Base-by-base conservation (phyloP, 2,888 invertebrate species). In the Lagria hirta region DNA sequence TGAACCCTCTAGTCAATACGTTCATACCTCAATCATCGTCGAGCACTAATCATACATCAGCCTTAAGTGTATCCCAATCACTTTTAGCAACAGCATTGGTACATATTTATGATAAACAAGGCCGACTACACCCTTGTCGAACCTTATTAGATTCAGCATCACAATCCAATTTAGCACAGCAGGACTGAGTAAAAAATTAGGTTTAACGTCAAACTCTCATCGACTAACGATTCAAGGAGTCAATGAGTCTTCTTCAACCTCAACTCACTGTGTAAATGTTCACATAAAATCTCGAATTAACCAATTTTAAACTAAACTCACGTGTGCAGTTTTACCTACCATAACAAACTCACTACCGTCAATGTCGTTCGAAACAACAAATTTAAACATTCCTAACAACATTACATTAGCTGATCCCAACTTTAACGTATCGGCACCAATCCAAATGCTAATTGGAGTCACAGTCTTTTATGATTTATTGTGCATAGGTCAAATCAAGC, bases 371-470 rank as follows among this genome's bases (percentile, higher is more conserved):
- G 10, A 37, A 23, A 7, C 22, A 2, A 10, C n/a, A 2, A 8
- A 3, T 7, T 17, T 42, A 23, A 10, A 21, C n/a, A 27, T 40
- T 14, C 45, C 45, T 2, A n/a, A 5, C 14, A 12, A 43, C 11
- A 6, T 46, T 1, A 8, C 26, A 23, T 23, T 42, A 4, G 42
- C 42, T 2, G 41, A 46, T 22, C 35, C 41, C 5, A n/a, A 21
- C 2, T 46, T 46, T 10, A 5, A 41, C 15, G 12, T 7, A 12
- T 3, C 27, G n/a, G 7, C 12, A 2, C 14, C 14, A 17, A 28
- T 46, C 6, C 41, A 46, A 7, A 4, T 46, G 13, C 16, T 46
- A 22, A 6, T 46, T 2, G 46, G 35, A 5, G 35, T 34, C n/a
- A n/a, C n/a, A n/a, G n/a, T n/a, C n/a, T n/a, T n/a, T n/a, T n/a